phyloP scores from a whole-genome alignment of 2,113 vertebrate species.

The Loxodonta africana region DNA sequence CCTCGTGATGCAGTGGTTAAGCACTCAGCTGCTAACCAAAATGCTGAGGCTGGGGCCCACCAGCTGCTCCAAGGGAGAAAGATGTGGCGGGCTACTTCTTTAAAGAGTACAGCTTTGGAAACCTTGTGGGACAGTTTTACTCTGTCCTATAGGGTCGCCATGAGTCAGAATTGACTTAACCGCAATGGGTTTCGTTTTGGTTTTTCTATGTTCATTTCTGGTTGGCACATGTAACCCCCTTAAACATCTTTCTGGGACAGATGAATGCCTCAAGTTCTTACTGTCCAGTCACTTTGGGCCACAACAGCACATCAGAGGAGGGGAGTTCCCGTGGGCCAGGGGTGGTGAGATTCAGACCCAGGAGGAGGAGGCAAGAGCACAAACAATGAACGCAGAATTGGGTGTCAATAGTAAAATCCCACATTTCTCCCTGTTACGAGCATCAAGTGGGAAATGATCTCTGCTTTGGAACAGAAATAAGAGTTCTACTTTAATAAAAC shows the following conservation, averaged over 20 bases:
- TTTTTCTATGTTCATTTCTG: neutral
- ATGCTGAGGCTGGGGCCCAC: neutral
- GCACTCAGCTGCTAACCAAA: neutral
- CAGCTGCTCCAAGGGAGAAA: too few relatives aligned
- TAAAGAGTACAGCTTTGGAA: neutral
- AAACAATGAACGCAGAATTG: neutral
- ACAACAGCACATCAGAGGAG: neutral
- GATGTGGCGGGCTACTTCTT: neutral
- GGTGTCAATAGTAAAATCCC: neutral
- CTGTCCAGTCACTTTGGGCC: neutral
- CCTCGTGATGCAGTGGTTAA: too few relatives aligned
- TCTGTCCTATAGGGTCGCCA: neutral
- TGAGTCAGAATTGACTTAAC: neutral
- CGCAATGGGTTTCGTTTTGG: neutral
- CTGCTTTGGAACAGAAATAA: neutral
- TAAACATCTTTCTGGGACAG: neutral
- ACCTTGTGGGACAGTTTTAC: neutral
- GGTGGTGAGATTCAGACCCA: too few relatives aligned
- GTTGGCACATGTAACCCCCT: neutral
- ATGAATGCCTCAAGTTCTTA: neutral
- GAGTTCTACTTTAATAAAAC: constrained; percentile 39
- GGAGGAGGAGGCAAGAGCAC: neutral
- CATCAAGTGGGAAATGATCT: constrained; percentile 49
- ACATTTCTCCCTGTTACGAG: neutral
- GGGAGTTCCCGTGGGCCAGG: neutral